Evolutionary conservation across 64 coral and sea anemone genomes (phyloP).

Genomic region (Stylophora pistillata): DNA sequence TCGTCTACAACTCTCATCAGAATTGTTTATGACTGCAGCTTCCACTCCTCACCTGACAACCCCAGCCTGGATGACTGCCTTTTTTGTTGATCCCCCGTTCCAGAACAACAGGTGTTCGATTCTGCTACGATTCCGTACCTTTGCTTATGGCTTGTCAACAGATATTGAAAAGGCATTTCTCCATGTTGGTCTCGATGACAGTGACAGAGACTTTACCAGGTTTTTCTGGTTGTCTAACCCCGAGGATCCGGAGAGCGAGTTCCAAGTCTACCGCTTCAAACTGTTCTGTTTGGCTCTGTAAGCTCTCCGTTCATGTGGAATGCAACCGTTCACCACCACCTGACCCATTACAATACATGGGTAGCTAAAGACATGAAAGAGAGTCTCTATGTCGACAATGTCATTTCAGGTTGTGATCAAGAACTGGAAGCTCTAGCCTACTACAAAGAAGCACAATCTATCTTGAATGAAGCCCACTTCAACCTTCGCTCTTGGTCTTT

Average conservation of each 20-base stretch:
- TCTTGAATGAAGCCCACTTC: constrained; percentile 65
- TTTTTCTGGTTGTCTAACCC: constrained; percentile 57
- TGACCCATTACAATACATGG: neutral
- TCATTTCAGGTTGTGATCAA: constrained; percentile 20
- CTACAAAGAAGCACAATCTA: constrained; percentile 45
- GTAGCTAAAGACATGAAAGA: neutral
- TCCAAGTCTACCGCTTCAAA: constrained; percentile 40
- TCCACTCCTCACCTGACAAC: constrained; percentile 4
- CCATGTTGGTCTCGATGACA: constrained; percentile 27
- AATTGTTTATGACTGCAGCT: constrained; percentile 57
- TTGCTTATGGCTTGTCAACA: constrained; percentile 40
- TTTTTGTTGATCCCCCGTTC: constrained; percentile 36
- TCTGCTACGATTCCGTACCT: constrained; percentile 43
- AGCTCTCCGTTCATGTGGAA: constrained; percentile 37
- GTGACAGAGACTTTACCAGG: constrained; percentile 36
- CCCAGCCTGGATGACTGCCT: constrained; percentile 68
- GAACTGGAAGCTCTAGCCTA: constrained; percentile 23
- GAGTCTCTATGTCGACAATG: constrained; percentile 45
- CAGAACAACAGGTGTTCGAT: constrained; percentile 37
- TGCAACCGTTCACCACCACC: constrained; percentile 9
- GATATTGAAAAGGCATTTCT: constrained; percentile 55
- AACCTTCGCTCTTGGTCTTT: constrained; percentile 66
- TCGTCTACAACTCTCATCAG: constrained; percentile 58
- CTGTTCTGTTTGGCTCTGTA: constrained; percentile 39
- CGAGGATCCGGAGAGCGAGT: constrained; percentile 35